Conservation (phyloP, 2,888 invertebrate species). For the Ectropis crepuscularia region DNA sequence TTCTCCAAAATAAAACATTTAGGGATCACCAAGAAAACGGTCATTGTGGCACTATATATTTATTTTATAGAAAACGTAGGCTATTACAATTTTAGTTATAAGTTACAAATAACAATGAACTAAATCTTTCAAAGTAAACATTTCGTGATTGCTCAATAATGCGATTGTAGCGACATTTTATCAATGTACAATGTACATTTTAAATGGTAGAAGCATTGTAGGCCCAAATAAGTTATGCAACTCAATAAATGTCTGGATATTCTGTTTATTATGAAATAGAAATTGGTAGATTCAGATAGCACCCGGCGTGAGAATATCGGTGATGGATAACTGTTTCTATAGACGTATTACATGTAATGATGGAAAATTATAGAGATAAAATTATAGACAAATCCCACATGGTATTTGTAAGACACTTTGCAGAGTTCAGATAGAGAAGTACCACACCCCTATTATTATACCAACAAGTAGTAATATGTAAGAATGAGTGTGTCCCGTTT, state of each 20-base stretch:
- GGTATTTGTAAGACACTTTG: too few relatives aligned
- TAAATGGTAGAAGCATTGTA: conserved; percentile 20
- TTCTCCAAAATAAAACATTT: too few relatives aligned
- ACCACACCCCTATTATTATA: too few relatives aligned
- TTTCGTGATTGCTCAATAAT: background rate
- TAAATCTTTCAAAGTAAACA: background rate
- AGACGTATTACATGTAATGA: conserved; percentile 43
- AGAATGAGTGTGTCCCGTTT: too few relatives aligned
- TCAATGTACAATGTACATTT: background rate
- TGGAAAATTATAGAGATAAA: conserved; percentile 37
- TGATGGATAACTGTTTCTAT: conserved; percentile 49
- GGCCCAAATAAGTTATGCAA: conserved; percentile 54
- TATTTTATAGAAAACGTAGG: too few relatives aligned
- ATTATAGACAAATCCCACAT: too few relatives aligned
- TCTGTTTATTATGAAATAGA: conserved; percentile 58
- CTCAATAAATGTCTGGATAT: conserved; percentile 57
- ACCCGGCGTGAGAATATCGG: conserved; percentile 47
- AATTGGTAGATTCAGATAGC: conserved; percentile 69
- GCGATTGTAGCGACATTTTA: background rate
- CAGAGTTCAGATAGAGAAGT: too few relatives aligned
- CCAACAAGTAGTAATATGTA: too few relatives aligned
- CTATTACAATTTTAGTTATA: too few relatives aligned
- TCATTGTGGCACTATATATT: too few relatives aligned
- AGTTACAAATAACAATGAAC: background rate
- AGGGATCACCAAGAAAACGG: too few relatives aligned